These are phyloP conservation scores for Apeltes quadracus DNA, from an alignment of 2,113 vertebrate genomes.

Conservation along the genomic window DNA sequence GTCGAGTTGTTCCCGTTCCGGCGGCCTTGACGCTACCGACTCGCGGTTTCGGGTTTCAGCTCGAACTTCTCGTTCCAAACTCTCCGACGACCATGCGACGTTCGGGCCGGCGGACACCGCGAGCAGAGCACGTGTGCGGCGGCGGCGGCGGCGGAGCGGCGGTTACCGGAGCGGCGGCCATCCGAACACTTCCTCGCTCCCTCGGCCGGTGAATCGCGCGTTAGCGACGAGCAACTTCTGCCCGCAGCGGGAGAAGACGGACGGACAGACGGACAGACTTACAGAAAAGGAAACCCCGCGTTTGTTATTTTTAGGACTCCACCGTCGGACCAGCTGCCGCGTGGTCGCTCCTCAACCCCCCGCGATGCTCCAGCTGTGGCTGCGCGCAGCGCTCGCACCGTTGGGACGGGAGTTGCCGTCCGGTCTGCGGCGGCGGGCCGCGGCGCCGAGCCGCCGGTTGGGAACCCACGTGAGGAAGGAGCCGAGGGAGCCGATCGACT, in stretches of 20 bases:
- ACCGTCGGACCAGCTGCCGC: too few relatives aligned
- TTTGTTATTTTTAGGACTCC: neutral
- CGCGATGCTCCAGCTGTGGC: conserved; percentile 54
- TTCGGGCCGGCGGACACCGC: too few relatives aligned
- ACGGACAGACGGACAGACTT: too few relatives aligned
- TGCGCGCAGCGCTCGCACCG: conserved; percentile 59
- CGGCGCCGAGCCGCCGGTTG: conserved; percentile 68
- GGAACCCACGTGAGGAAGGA: conserved; percentile 90
- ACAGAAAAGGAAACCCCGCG: neutral
- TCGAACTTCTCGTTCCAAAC: conserved; percentile 24
- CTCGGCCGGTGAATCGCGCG: too few relatives aligned
- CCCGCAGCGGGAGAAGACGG: neutral
- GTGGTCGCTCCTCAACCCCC: too few relatives aligned
- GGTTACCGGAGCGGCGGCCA: neutral
- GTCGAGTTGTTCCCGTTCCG: neutral
- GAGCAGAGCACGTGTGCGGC: neutral
- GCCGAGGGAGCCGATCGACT: conserved; percentile 89
- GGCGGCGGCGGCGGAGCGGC: too few relatives aligned
- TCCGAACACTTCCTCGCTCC: neutral
- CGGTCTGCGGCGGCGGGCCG: neutral
- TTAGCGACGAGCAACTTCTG: neutral
- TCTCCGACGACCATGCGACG: conserved; percentile 25
- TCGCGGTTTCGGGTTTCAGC: neutral
- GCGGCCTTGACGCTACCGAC: neutral
- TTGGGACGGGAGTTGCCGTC: conserved; percentile 22